Evolutionary conservation across 2,113 vertebrate species (phyloP), one percentile per base, ranked within the genome.

Genomic region (Odocoileus virginianus): DNA sequence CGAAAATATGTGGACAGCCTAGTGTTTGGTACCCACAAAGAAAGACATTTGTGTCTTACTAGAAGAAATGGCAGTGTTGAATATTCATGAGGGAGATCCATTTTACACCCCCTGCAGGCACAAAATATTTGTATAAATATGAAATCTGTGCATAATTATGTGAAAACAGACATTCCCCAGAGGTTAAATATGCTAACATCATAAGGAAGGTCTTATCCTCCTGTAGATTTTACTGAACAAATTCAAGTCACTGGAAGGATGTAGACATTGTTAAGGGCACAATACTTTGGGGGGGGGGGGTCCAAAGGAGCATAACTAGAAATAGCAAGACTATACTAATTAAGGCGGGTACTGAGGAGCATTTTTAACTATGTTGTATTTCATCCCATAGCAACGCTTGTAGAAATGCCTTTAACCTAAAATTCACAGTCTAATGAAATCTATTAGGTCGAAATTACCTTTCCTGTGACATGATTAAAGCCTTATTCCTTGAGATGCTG

Each of bases 41-140:
- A 98, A 98, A 98, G 93, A 97, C 89, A 6, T 83, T 97, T 96
- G 30, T 98, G 40, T 97, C 95, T 97, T 93, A 71, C 33, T 95
- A 30, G 91, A 90, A 98, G 94, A 98, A 97, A 30, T 30, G 79
- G 58, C 54, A n/a, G 28, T 97, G 16, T 52, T 98, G 94, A 93
- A 97, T 99, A 98, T 98, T 98, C 97, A 98, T 97, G 61, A 98
- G 57, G 23, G 36, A 74, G 79, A 64, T 97, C 81, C 55, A 95
- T 96, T 97, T 92, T 96, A 91, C 57, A 83, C 61, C 76, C 94
- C 95, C 54, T 91, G n/a, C 36, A 98, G 97, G 83, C 47, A 95
- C 1, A 30, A 86, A 98, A 97, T 97, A 96, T 98, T 97, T 98
- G 50, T 98, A 97, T 98, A 98, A 98, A 96, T 17, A 40, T 85